Evolutionary conservation across 2,797 vertebrate genomes (phyloP).

Genomic region (Pangasius macronema): DNA sequence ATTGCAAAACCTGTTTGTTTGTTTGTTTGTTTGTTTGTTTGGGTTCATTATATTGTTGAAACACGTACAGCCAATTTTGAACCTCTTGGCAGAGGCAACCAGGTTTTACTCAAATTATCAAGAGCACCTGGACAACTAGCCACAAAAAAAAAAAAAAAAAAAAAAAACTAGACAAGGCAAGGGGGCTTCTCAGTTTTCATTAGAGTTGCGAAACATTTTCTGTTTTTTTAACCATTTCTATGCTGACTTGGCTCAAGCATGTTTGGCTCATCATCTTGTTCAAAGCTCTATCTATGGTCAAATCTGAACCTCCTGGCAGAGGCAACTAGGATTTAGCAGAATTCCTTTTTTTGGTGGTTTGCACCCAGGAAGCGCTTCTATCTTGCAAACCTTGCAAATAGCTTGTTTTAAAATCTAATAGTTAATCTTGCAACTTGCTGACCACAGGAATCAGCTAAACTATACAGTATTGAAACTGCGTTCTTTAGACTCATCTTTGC

Average conservation of each 20-base stretch:
- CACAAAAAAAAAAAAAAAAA: neutral
- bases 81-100: conserved; percentile 4
- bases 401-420: neutral
- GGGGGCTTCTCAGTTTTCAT: neutral
- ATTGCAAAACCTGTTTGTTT: neutral
- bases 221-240: neutral
- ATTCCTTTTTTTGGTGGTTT: neutral
- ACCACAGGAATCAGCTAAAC: neutral
- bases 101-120: neutral
- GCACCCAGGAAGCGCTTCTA: neutral
- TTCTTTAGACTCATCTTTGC: neutral
- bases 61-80: neutral
- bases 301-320: neutral
- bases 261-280: neutral
- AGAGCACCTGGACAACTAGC: too few species aligned
- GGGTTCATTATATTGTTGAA: conserved; percentile 7
- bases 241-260: neutral
- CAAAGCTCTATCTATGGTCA: neutral
- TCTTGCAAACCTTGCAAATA: neutral
- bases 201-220: neutral
- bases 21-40: neutral
- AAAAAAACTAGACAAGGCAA: neutral
- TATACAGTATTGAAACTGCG: neutral
- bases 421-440: neutral
- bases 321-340: neutral